Conservation (phyloP, 2,888 invertebrate genomes). For the Myopa testacea region DNA sequence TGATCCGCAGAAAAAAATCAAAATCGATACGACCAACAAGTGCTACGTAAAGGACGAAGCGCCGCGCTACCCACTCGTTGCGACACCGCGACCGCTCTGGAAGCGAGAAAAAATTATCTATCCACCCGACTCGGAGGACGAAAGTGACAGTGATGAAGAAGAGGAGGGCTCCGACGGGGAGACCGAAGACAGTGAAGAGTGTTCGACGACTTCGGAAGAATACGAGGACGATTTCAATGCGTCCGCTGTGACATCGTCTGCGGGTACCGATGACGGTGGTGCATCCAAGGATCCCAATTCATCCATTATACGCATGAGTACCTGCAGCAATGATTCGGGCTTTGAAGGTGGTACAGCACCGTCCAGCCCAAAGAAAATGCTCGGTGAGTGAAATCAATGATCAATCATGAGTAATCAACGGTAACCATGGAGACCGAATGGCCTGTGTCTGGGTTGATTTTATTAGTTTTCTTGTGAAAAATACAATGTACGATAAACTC, state of each 20-base stretch:
- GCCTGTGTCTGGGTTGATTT: not conserved
- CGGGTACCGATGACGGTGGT: constrained; percentile 29
- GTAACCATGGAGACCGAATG: constrained; percentile 24
- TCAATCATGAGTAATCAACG: not conserved
- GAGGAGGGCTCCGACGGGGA: constrained; percentile 58
- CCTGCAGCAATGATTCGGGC: constrained; percentile 87
- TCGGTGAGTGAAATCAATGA: constrained; percentile 64
- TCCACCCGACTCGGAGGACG: constrained; percentile 70
- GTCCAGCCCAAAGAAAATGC: constrained; percentile 74
- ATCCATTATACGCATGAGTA: constrained; percentile 73
- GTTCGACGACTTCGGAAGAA: constrained; percentile 60
- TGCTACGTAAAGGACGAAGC: constrained; percentile 71
- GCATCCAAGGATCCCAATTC: constrained; percentile 53
- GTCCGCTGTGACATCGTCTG: constrained; percentile 43
- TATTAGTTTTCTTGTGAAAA: constrained; percentile 8
- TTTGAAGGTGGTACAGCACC: constrained; percentile 80
- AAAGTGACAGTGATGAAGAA: constrained; percentile 67
- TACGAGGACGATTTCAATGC: constrained; percentile 58
- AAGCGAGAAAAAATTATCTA: constrained; percentile 70
- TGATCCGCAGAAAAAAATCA: constrained; percentile 68
- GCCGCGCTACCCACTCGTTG: constrained; percentile 72
- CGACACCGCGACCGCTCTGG: constrained; percentile 73
- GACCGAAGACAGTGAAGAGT: constrained; percentile 63
- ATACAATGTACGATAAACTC: not conserved
- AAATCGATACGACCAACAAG: constrained; percentile 66